These are phyloP conservation scores for Ladona fulva DNA, from an alignment of 1,140 invertebrate species.

Conservation along the genomic window DNA sequence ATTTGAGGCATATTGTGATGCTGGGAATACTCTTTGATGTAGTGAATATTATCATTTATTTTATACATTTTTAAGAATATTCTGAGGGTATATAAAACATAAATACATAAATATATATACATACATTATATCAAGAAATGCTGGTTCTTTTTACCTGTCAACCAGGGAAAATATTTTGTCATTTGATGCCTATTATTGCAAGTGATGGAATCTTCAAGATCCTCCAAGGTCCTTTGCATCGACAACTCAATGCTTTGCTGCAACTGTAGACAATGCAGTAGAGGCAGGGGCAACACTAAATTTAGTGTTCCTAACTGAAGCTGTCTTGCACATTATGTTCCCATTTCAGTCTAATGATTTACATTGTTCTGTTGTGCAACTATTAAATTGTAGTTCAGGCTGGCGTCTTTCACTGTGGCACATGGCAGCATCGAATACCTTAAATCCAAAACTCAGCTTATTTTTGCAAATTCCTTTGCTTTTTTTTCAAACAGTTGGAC, in stretches of 20 bases:
- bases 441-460: not conserved
- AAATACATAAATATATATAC: not conserved
- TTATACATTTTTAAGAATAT: conserved; percentile 11
- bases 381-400: not conserved
- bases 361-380: not conserved
- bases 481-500: no score
- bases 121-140: not conserved
- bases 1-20: not conserved
- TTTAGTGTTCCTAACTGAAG: not conserved
- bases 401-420: not conserved
- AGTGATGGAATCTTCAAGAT: not conserved
- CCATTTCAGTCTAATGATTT: not conserved
- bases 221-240: not conserved
- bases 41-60: conserved; percentile 7
- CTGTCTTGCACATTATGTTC: not conserved
- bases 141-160: not conserved
- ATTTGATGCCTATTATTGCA: conserved; percentile 2
- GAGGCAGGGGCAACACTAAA: not conserved
- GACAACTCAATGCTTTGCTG: not conserved
- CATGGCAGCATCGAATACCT: not conserved
- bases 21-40: not conserved
- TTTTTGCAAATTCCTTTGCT: no score
- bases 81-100: conserved; percentile 7
- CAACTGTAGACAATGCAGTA: not conserved
- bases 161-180: not conserved